These are phyloP conservation scores for Xylota sylvarum DNA, from an alignment of 2,888 invertebrate genomes.

Conservation along the genomic window DNA sequence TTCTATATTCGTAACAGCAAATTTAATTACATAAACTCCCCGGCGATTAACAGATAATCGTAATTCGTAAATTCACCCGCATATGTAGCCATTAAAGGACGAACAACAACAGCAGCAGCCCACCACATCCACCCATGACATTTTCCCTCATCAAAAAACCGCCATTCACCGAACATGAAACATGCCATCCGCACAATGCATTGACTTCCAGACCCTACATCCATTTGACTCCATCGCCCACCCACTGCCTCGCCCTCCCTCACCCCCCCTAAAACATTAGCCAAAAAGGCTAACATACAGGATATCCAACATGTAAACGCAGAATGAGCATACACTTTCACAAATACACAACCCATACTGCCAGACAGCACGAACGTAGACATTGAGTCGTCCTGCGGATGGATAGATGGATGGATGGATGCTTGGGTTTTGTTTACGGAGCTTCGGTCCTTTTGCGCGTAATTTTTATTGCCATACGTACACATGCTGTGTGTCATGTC, in stretches of 20 bases:
- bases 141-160: constrained; percentile 62
- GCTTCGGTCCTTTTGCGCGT: constrained; percentile 62
- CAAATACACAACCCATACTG: constrained; percentile 24
- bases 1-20: constrained; percentile 47
- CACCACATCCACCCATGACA: constrained; percentile 43
- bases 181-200: constrained; percentile 68
- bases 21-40: constrained; percentile 65
- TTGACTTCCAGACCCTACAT: constrained; percentile 50
- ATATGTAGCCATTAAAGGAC: constrained; percentile 59
- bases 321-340: constrained; percentile 30
- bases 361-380: constrained; percentile 63
- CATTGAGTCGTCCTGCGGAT: constrained; percentile 72
- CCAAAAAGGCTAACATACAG: constrained; percentile 64
- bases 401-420: constrained; percentile 47
- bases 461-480: constrained; percentile 52
- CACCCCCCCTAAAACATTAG: constrained; percentile 41
- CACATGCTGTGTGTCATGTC: constrained; percentile 44
- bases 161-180: constrained; percentile 61
- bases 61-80: constrained; percentile 67
- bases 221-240: constrained; percentile 31
- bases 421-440: constrained; percentile 45
- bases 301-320: constrained; percentile 60
- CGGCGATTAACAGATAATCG: constrained; percentile 74
- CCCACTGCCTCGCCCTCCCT: background rate
- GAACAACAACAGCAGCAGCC: constrained; percentile 30